Conservation (phyloP, 1,140 invertebrate genomes). For the Drosophila pachea region DNA sequence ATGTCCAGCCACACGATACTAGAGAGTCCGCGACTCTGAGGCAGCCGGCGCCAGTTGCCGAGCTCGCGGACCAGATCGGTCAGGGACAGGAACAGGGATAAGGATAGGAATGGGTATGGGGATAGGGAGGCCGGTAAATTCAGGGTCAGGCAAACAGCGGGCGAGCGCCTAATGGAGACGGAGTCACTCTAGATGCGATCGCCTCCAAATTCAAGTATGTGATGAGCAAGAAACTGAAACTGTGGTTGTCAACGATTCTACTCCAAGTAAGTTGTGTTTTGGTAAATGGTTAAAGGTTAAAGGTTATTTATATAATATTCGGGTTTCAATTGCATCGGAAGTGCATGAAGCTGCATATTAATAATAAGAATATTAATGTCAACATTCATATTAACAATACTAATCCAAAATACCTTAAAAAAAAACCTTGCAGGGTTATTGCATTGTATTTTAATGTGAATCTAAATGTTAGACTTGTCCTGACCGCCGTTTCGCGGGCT, state of each 20-base stretch:
- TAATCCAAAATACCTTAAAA: too few species aligned
- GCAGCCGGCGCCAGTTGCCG: conserved; percentile 19
- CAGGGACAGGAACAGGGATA: conserved; percentile 10
- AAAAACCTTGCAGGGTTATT: not conserved
- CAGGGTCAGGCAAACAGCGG: conserved; percentile 2
- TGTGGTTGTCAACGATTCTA: conserved; percentile 68
- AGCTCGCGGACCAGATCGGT: conserved; percentile 3
- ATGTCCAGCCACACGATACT: conserved; percentile 71
- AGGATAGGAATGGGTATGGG: conserved; percentile 5
- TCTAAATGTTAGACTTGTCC: conserved; percentile 41
- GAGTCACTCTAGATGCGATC: conserved; percentile 48
- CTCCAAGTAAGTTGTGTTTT: conserved; percentile 41
- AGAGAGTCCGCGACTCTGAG: conserved; percentile 74
- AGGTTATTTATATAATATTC: not conserved
- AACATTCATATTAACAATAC: not conserved
- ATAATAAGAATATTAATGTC: not conserved
- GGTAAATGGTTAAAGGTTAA: conserved; percentile 17
- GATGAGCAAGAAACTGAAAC: conserved; percentile 62
- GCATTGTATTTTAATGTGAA: conserved; percentile 12
- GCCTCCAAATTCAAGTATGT: conserved; percentile 27
- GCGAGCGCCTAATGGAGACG: conserved; percentile 34
- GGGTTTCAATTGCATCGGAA: conserved; percentile 9
- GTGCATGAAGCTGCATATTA: not conserved
- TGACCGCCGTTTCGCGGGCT: not conserved
- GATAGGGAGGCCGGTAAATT: not conserved